Evolutionary conservation across 2,888 invertebrate genomes (phyloP).

Genomic region (Eilema caniola): DNA sequence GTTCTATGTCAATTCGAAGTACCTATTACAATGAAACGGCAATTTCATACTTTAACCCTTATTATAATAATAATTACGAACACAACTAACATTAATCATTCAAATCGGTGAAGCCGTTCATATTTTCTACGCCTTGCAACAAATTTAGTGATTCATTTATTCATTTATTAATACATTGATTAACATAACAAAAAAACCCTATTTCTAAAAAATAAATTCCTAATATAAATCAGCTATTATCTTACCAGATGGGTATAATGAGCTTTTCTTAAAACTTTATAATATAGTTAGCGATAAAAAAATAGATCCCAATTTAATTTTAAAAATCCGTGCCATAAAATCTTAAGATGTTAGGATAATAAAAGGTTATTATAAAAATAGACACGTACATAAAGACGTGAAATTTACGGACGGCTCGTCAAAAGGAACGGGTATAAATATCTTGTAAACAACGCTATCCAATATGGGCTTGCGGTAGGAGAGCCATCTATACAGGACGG

Average conservation of each 20-base stretch:
- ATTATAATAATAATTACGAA: no score
- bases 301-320: neutral
- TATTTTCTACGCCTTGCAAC: no score
- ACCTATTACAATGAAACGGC: no score
- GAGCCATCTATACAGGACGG: neutral
- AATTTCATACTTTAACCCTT: no score
- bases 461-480: slow-evolving; percentile 43
- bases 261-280: neutral
- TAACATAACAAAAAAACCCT: no score
- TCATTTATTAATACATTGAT: no score
- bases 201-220: neutral
- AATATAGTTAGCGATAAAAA: neutral
- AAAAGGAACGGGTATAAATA: slow-evolving; percentile 55
- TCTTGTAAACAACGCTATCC: slow-evolving; percentile 63
- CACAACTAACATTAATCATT: no score
- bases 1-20: no score
- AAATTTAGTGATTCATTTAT: neutral
- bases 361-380: slow-evolving; percentile 36
- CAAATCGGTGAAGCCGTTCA: no score
- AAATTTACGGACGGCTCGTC: slow-evolving; percentile 39
- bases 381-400: slow-evolving; percentile 26
- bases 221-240: neutral
- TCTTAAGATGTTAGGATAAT: slow-evolving; percentile 19
- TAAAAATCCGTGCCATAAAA: slow-evolving; percentile 17
- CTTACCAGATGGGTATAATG: neutral